Conservation (phyloP, 1,140 invertebrate species). For the Saccostrea cuccullata region DNA sequence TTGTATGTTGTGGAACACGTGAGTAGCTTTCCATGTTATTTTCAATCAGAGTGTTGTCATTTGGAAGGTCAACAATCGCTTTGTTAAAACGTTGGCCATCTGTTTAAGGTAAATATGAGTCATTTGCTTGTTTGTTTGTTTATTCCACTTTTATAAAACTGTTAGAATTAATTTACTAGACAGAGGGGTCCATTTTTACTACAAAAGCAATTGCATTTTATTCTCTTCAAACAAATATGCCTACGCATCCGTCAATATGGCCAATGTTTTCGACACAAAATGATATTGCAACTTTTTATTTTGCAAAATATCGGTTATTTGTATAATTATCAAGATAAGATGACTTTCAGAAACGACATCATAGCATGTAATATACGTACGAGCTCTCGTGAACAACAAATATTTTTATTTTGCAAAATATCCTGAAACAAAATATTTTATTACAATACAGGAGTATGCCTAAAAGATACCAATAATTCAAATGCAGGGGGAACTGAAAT, state of each 20-base stretch:
- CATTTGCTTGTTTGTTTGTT: neutral
- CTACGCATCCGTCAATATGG: too few relatives aligned
- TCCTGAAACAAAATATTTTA: too few relatives aligned
- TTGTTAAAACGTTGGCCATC: neutral
- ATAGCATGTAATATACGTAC: too few relatives aligned
- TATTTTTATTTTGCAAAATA: too few relatives aligned
- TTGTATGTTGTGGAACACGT: neutral
- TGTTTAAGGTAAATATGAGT: conserved; percentile 16
- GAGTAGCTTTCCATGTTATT: neutral
- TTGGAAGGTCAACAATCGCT: conserved; percentile 4
- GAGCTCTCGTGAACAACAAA: too few relatives aligned
- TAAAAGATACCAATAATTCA: too few relatives aligned
- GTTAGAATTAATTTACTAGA: too few relatives aligned
- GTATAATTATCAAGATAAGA: neutral
- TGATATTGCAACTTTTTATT: too few relatives aligned
- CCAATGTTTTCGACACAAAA: too few relatives aligned
- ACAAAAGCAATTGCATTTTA: neutral
- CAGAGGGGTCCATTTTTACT: too few relatives aligned
- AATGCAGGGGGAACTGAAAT: neutral
- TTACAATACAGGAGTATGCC: too few relatives aligned
- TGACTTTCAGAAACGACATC: neutral
- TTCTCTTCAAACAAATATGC: too few relatives aligned
- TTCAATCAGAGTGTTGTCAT: neutral
- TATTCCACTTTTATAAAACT: neutral
- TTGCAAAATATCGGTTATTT: neutral